phyloP scores from a whole-genome alignment of 2,113 vertebrate species.

The Zosterops hypoxanthus region DNA sequence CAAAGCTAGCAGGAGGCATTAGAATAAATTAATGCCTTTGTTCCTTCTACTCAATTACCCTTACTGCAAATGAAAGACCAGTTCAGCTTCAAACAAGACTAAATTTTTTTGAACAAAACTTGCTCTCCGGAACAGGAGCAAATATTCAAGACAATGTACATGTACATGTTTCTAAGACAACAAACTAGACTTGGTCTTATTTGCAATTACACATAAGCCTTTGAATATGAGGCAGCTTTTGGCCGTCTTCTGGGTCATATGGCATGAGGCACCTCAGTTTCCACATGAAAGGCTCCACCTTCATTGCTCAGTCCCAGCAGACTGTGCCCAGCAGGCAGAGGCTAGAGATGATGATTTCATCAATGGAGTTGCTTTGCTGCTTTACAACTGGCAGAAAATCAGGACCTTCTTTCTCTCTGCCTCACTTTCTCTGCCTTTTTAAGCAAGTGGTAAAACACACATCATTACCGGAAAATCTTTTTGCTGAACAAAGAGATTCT shows the following conservation, averaged over 20 bases:
- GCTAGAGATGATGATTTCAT: neutral
- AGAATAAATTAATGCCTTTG: neutral
- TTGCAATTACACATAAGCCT: neutral
- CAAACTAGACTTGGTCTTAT: neutral
- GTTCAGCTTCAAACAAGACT: neutral
- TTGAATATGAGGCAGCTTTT: neutral
- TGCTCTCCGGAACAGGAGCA: neutral
- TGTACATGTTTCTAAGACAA: neutral
- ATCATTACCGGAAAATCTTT: neutral
- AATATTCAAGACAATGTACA: neutral
- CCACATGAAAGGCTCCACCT: slow-evolving; percentile 1
- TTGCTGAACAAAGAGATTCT: neutral
- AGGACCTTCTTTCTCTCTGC: neutral
- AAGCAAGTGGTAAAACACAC: neutral
- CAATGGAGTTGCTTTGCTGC: neutral
- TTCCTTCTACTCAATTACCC: slow-evolving; percentile 14
- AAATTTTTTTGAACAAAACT: neutral
- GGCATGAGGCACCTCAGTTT: neutral
- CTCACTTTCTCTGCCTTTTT: neutral
- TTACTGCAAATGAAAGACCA: neutral
- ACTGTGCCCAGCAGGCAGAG: slow-evolving; percentile 10
- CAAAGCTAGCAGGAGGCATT: neutral
- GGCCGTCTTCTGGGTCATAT: slow-evolving; percentile 23
- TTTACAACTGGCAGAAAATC: neutral
- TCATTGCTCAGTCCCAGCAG: neutral